Evolutionary conservation across 1,140 invertebrate species (phyloP), one percentile per base, ranked within the genome.

Genomic region (Drosophila bocki): DNA sequence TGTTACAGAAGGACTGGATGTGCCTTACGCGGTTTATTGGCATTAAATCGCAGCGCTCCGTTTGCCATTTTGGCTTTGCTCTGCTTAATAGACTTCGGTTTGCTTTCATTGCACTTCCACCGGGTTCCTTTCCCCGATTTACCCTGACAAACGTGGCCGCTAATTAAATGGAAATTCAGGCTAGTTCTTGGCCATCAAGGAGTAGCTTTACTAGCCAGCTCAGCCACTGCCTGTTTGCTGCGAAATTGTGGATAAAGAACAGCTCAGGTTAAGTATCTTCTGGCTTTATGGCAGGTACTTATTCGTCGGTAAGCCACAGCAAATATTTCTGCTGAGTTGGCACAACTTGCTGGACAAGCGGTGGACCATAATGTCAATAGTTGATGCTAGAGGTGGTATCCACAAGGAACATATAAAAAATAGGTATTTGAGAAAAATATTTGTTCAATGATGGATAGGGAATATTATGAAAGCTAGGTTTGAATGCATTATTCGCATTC

Each of bases 31-130:
- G 63, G 67, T 83, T 87, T 80, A 87, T 88, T 88, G 83, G 57
- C 77, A 78, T 80, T 88, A 80, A 88, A 88, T 88, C 83, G 75
- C 48, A 56, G 42, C 54, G 44, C 75, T 63, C 39, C 57, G 41
- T 63, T 63, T 87, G 80, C 76, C 83, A 70, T 80, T 88, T 74
- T 88, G 80, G 84, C 84, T 83, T 88, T 65, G 45, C 61, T 50
- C 35, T 87, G 80, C 77, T 88, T 88, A 88, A 88, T 88, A 88
- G 84, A 88, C 85, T 84, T 88, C 78, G 48, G 84, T 59, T 60
- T 72, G 80, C 78, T 84, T 88, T 81, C 82, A 81, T 70, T 80
- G 85, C 78, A 60, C 57, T 84, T 78, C 69, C 63, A 48, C 29
- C 32, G 26, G 33, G 44, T 58, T 37, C 57, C 65, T 29, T 29